Evolutionary conservation across 2,113 vertebrate species (phyloP), one percentile per base, ranked within the genome.

Genomic region (Prunella fulvescens): DNA sequence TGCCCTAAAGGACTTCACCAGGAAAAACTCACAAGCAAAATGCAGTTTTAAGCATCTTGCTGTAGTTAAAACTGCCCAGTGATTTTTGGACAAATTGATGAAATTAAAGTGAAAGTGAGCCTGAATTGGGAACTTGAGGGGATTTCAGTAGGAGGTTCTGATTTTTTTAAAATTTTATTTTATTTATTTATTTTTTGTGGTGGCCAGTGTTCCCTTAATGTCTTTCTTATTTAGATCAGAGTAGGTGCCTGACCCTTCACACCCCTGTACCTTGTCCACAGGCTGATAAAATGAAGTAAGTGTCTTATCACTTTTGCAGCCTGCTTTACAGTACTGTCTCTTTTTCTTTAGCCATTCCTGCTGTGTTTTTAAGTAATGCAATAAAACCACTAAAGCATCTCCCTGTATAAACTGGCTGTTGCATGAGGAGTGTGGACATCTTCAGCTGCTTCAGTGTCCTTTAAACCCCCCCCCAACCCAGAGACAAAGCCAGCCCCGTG

Each of bases 261-360:
- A 70, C 10, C 7, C 13, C 47, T 37, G 10, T 15, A 35, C 26
- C 7, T 88, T 48, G 81, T 89, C 85, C 65, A 54, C 79, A 69
- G 72, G 40, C 86, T 95, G 96, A 97, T 96, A 95, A 96, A 95
- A 94, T 50, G 51, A 84, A 96, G 39, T 79, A 65, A 96, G 86
- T 69, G 51, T n/a, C 60, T 96, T 96, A 93, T 51, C 73, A n/a
- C 69, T 95, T 95, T 66, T 67, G 93, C 96, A 96, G 92, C 78
- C 84, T 91, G 62, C 95, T 96, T 92, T 86, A 53, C 72, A 40
- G 77, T 71, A 60, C 8, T 4, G 25, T 64, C 17, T 88, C 45
- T 96, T 97, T 96, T 94, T 81, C 77, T 88, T 96, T 44, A 69
- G 90, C 77, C 81, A 77, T 92, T 90, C 92, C 62, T 73, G 91